Conservation (phyloP, 2,888 invertebrate genomes). For the Agonopterix subpropinquella region DNA sequence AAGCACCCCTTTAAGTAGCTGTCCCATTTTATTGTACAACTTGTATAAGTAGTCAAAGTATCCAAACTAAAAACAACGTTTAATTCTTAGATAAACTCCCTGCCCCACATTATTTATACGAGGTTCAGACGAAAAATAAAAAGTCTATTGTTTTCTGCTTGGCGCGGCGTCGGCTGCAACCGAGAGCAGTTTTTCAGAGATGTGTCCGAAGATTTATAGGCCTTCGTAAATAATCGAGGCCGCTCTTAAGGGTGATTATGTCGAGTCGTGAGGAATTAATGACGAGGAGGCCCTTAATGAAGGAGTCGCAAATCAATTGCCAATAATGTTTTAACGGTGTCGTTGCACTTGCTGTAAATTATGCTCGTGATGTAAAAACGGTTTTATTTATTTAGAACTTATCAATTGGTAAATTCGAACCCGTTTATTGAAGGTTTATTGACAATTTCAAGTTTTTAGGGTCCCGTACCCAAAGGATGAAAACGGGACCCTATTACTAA, state of each 20-base stretch:
- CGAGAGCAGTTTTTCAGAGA: conserved; percentile 10
- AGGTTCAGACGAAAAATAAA: conserved; percentile 6
- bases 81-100: no score
- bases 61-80: no score
- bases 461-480: no score
- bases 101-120: no score
- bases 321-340: conserved; percentile 3
- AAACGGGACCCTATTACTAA: no score
- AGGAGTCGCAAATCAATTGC: conserved; percentile 16
- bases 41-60: no score
- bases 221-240: conserved; percentile 18
- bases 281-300: conserved; percentile 10
- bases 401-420: no score
- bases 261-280: conserved; percentile 14
- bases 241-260: conserved; percentile 20
- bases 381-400: no score
- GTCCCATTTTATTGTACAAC: no score
- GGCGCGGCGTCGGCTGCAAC: not conserved
- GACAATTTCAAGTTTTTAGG: no score
- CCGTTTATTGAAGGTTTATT: no score
- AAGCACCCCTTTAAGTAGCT: no score
- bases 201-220: conserved; percentile 18
- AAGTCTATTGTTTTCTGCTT: conserved; percentile 13
- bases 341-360: not conserved
- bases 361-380: not conserved